Conservation (phyloP, 37 sponge, comb jelly and placozoan species). For the Mnemiopsis leidyi region DNA sequence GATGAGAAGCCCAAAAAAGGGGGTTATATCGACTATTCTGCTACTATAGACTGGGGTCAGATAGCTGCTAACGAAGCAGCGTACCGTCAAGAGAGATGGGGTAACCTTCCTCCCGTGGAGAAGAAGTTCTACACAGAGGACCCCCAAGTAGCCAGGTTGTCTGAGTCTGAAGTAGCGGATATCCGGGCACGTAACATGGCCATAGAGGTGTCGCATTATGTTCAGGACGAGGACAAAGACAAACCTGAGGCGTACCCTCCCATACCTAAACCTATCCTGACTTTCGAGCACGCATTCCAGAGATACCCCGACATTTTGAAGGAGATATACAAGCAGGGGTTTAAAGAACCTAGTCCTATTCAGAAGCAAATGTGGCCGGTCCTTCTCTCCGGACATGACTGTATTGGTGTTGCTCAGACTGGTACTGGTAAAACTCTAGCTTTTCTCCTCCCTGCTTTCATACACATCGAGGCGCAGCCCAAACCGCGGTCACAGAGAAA, state of each 20-base stretch:
- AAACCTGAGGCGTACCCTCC: not conserved
- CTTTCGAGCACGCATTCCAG: constrained; percentile 82
- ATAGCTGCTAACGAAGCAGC: not conserved
- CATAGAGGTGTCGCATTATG: constrained; percentile 59
- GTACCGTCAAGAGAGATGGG: constrained; percentile 19
- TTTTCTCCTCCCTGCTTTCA: constrained; percentile 89
- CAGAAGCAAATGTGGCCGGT: constrained; percentile 95
- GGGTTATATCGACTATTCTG: not conserved
- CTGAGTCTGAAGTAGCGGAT: not conserved
- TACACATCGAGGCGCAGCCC: constrained; percentile 91
- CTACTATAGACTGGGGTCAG: constrained; percentile 57
- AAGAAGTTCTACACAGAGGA: constrained; percentile 29
- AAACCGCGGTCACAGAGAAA: constrained; percentile 72
- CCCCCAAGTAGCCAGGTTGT: constrained; percentile 15
- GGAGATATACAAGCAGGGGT: constrained; percentile 74
- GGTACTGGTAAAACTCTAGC: constrained; percentile 98
- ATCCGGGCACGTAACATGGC: constrained; percentile 57
- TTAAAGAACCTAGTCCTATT: constrained; percentile 84
- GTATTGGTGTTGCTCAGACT: constrained; percentile 97
- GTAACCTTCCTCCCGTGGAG: constrained; percentile 5
- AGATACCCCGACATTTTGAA: constrained; percentile 80
- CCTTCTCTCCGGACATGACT: constrained; percentile 84
- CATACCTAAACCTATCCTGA: constrained; percentile 81
- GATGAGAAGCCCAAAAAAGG: not conserved
- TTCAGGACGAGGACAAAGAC: not conserved